Evolutionary conservation across 1,140 invertebrate species (phyloP).

Genomic region (Brachystomella parvula): DNA sequence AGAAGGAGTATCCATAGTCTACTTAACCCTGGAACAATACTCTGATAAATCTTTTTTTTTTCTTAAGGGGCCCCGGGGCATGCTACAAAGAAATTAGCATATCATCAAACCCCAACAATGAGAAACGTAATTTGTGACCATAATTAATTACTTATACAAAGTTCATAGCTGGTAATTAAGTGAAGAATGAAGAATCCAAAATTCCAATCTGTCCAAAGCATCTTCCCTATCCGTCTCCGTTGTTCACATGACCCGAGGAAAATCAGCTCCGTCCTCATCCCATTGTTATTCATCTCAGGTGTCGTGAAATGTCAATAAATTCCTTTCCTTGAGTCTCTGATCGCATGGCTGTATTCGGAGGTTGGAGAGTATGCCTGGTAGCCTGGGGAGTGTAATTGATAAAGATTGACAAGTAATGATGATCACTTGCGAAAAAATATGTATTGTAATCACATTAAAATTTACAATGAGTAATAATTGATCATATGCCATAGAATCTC

Average conservation of each 20-base stretch:
- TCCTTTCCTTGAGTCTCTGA: not conserved
- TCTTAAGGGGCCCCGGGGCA: too few relatives aligned
- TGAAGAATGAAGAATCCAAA: not conserved
- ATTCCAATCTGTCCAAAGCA: not conserved
- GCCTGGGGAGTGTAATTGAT: too few relatives aligned
- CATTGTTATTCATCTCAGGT: conserved; percentile 5
- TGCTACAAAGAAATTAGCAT: not conserved
- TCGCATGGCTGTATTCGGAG: not conserved
- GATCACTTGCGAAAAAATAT: not conserved
- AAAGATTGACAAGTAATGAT: conserved; percentile 10
- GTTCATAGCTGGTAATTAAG: not conserved
- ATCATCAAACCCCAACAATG: conserved; percentile 4
- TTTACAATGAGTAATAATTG: not conserved
- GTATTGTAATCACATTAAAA: conserved; percentile 1
- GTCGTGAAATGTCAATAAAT: conserved; percentile 6
- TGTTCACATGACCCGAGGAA: too few relatives aligned
- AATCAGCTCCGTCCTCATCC: too few relatives aligned
- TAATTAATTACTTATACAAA: not conserved
- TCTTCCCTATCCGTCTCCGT: not conserved
- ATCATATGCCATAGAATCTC: too few relatives aligned
- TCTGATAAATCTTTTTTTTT: too few relatives aligned
- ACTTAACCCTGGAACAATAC: too few relatives aligned
- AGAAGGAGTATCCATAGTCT: too few relatives aligned
- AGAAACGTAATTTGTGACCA: not conserved
- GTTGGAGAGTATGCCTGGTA: not conserved